A percentile compares a stretch with the other conserved stretches of the same genome.
Evolutionary conservation across 2,888 invertebrate genomes (phyloP).

Genomic region (Amiota communis): DNA sequence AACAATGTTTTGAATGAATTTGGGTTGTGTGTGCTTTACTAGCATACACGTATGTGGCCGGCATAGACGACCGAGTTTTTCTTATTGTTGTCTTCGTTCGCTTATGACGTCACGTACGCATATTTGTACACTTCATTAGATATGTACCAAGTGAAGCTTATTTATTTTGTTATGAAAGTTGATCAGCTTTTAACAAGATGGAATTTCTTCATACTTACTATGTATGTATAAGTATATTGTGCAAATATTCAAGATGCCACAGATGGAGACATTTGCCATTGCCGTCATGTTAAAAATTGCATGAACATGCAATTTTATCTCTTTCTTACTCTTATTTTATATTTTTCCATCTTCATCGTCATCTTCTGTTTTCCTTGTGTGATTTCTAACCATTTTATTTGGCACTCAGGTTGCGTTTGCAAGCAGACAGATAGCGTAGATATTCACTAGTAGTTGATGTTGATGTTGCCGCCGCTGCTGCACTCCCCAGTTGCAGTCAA

Average conservation of each 20-base stretch:
- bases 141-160: neutral
- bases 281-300: slow-evolving; percentile 65
- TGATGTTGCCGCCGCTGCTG: slow-evolving; percentile 40
- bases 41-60: neutral
- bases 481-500: slow-evolving; percentile 68
- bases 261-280: neutral
- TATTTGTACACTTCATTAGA: neutral
- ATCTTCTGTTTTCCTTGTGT: neutral
- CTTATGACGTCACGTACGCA: slow-evolving; percentile 22
- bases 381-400: neutral
- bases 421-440: neutral
- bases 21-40: neutral
- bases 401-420: neutral
- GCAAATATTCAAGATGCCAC: too few relatives aligned
- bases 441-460: slow-evolving; percentile 35
- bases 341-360: neutral
- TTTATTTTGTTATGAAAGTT: neutral
- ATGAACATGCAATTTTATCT: slow-evolving; percentile 66
- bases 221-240: too few relatives aligned
- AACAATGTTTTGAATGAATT: neutral
- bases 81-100: neutral
- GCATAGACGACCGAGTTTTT: slow-evolving; percentile 2
- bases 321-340: slow-evolving; percentile 45
- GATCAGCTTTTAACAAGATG: neutral
- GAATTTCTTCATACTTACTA: too few relatives aligned